Conservation (phyloP, 2,113 vertebrate species). For the Grantiella picta region DNA sequence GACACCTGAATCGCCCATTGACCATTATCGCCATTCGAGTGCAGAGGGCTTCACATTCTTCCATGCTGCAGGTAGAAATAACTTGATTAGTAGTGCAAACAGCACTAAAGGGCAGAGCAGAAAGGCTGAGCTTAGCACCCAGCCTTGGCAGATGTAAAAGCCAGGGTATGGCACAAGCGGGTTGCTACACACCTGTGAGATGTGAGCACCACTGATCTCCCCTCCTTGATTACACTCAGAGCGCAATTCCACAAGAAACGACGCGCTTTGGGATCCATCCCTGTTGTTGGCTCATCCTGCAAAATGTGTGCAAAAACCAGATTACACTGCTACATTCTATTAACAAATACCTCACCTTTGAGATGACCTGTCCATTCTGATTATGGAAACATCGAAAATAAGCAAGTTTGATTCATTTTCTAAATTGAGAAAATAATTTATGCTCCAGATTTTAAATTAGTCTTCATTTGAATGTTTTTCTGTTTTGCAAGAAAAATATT, state of each 20-base stretch:
- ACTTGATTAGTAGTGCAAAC: background rate
- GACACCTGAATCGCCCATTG: conserved; percentile 92
- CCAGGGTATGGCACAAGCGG: background rate
- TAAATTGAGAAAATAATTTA: background rate
- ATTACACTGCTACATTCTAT: background rate
- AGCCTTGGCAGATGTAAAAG: background rate
- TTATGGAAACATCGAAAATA: background rate
- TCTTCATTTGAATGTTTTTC: background rate
- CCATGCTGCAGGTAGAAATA: conserved; percentile 83
- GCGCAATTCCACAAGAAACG: conserved; percentile 95
- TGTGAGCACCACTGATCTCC: conserved; percentile 93
- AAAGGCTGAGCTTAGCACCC: background rate
- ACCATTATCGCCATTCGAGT: conserved; percentile 99
- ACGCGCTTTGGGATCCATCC: conserved; percentile 97
- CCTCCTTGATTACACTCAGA: conserved; percentile 90
- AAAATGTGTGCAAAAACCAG: background rate
- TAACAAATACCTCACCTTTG: background rate
- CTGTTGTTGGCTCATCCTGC: conserved; percentile 97
- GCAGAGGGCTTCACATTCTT: conserved; percentile 97
- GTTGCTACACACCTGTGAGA: conserved; percentile 85
- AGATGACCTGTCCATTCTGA: background rate
- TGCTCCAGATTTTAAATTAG: background rate
- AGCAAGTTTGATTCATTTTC: background rate
- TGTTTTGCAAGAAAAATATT: background rate
- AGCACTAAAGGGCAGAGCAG: background rate